Evolutionary conservation across 2,888 invertebrate genomes (phyloP), one percentile per base, ranked within the genome.

Genomic region (Andrena haemorrhoa): DNA sequence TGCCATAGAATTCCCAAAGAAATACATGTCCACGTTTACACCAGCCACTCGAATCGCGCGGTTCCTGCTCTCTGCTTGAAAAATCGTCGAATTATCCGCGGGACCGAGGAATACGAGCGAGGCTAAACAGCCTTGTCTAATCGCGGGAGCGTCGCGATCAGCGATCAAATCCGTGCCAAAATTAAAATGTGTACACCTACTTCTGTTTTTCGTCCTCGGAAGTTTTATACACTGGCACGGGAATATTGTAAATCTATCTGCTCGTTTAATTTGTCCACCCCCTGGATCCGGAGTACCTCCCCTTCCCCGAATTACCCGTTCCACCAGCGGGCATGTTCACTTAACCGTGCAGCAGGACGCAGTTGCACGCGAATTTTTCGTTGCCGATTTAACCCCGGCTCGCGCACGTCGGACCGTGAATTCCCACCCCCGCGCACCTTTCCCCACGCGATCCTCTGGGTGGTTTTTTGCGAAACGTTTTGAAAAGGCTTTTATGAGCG

Each of bases 281-380:
- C 75, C 47, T 60, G 65, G 70, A 84, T 85, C 47, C 71, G 41
- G 12, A 12, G 41, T 12, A 12, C 4, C 12, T 0, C 49, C 68
- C 70, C 75, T 69, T 72, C 64, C 71, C 12, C 58, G 75, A 71
- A 73, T 78, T 75, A 60, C 33, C 29, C 68, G 26, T 33, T 49
- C 58, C 68, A 51, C 63, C 56, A 58, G 16, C 16, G 20, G 63
- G 35, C 64, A 35, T 73, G 85, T 80, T 87, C 79, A 73, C 75
- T 87, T 79, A 81, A 87, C 85, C 77, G 79, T 79, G 60, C 56
- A 26, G 58, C 56, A 35, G 72, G 78, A 49, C 64, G 56, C 70
- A 79, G 71, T 75, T 73, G 56, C 51, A 56, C 75, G 79, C 74
- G 73, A 88, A 88, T 86, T 84, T 87, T 84, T 78, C 82, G 74